Evolutionary conservation across 2,797 vertebrate genomes (phyloP).

Genomic region (Hozukius guyotensis): DNA sequence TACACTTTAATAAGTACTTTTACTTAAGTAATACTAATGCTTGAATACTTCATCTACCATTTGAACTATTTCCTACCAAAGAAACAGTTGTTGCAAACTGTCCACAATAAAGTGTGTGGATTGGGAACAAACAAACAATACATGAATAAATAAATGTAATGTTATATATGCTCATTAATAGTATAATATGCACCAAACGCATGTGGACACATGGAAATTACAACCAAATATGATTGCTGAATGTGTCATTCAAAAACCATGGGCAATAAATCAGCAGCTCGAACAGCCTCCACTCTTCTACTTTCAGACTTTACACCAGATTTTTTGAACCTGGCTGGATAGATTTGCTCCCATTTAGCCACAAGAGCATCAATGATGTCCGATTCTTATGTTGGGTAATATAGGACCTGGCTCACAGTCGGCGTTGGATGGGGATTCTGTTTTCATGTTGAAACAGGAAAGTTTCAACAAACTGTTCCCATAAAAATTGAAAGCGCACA

Average conservation of each 20-base stretch:
- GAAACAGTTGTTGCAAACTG: neutral
- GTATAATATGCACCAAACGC: neutral
- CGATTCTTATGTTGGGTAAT: neutral
- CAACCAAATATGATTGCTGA: neutral
- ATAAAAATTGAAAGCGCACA: neutral
- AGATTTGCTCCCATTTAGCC: conserved; percentile 6
- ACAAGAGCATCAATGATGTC: neutral
- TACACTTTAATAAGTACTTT: too few species aligned
- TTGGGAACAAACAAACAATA: neutral
- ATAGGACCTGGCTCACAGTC: neutral
- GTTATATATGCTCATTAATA: too few species aligned
- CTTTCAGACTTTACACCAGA: neutral
- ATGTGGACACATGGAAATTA: neutral
- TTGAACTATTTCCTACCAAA: neutral
- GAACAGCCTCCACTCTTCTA: neutral
- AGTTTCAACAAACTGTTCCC: neutral
- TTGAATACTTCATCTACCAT: neutral
- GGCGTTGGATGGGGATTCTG: neutral
- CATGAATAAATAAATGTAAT: neutral
- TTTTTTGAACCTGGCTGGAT: conserved; percentile 5
- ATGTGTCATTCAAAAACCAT: neutral
- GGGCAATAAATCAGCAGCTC: too few species aligned
- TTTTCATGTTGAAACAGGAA: neutral
- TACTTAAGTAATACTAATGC: too few species aligned
- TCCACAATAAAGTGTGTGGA: neutral